Base-by-base conservation (phyloP, 2,113 vertebrate species). In the Alethe diademata region DNA sequence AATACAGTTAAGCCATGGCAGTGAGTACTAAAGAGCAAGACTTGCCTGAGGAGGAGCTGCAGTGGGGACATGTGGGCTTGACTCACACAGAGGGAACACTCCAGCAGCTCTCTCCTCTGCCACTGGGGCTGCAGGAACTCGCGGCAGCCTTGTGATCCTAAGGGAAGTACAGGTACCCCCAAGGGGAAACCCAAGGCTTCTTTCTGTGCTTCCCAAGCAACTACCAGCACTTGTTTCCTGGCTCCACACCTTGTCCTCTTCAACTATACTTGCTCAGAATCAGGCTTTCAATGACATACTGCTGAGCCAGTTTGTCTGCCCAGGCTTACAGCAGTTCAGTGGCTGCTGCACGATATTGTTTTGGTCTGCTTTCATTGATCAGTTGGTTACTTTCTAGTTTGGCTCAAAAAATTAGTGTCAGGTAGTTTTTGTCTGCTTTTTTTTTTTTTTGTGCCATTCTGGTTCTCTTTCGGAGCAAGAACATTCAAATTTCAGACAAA, bases 21-120 rank as follows among this genome's bases (percentile, higher is more conserved):
- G 22, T 40, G 36, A 57, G 36, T 5, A 28, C 9, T 70, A 36
- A 64, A 36, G 75, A 53, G 16, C 7, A n/a, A 31, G 22, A 26
- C 13, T 19, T 10, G 25, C 23, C 18, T 1, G 2, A 51, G 51
- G 19, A 73, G 8, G 29, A 90, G 38, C 26, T 42, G 43, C 57
- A 48, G 6, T 24, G 31, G 51, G 47, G 56, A 20, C 12, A 23
- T 0, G 0, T 0, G 3, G 81, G 26, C 67, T 80, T 3, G 5
- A 38, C 18, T 58, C 25, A 9, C 0, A 0, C 25, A 35, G 14
- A 61, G 47, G 14, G 67, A 74, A 35, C 29, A 26, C 42, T 58
- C 47, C 84, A 78, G 40, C 38, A 47, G 0, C 0, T 24, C 45
- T 36, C 15, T 5, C 40, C 48, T 86, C 58, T 76, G 58, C 67